Evolutionary conservation across 1,140 invertebrate genomes (phyloP), one percentile per base, ranked within the genome.

Genomic region (Pantala flavescens): DNA sequence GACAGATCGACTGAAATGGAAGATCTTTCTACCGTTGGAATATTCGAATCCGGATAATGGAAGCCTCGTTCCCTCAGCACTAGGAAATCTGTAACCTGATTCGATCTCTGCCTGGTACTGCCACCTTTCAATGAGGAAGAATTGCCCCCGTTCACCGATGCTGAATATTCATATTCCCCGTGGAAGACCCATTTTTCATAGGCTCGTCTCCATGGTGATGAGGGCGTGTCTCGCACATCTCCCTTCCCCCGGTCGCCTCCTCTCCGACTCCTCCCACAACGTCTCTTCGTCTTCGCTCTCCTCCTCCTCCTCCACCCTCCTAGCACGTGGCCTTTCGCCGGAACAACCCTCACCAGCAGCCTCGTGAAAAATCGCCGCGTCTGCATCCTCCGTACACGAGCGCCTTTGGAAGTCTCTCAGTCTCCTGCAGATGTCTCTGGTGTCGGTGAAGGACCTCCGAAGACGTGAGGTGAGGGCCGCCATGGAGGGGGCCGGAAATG

Each of bases 371-470:
- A 23, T 73, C 28, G 43, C 49, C 16, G 36, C 49, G 23, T 73
- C 49, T 14, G 55, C 28, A 10, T 70, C 71, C 71, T 76, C 75
- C 36, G 43, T 63, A n/a, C 72, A 72, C 23, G 71, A 76, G 42
- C 55, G 24, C 73, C 28, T 76, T 43, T 70, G 43, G 24, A 63
- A 70, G 23, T 28, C 28, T 11, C 71, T 14, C 23, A 73, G 23
- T 5, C 49, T 16, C 49, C 49, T 16, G 19, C 75, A 36, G 43
- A 75, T 23, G 21, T 80, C 77, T 23, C 80, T 76, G 24, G 80
- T 74, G 43, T 81, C 81, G 0, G 81, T 82, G 7, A 81, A 75
- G 2, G 80, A 82, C 23, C 81, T 74, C 7, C 80, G 70, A 11
- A 82, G 76, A 2, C 79, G 43, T 16, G 49, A 63, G 9, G 77